phyloP scores from a whole-genome alignment of 1,140 invertebrate species.

The Musca vetustissima region DNA sequence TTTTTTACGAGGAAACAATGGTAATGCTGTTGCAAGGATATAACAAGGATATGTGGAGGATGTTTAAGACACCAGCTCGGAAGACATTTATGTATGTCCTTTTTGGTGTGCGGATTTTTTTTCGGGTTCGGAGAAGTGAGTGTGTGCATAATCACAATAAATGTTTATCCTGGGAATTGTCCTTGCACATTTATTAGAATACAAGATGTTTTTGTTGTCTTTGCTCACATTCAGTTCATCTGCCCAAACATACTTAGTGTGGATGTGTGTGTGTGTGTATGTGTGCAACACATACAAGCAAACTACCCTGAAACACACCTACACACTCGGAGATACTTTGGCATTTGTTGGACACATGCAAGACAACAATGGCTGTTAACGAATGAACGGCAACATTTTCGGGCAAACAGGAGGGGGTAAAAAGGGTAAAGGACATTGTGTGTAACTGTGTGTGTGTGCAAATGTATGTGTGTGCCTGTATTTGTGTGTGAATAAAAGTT shows the following conservation, averaged over 20 bases:
- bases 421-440: too few relatives aligned
- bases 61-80: too few relatives aligned
- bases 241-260: neutral
- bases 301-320: neutral
- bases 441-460: too few relatives aligned
- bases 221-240: neutral
- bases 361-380: neutral
- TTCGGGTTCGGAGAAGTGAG: too few relatives aligned
- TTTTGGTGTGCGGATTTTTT: too few relatives aligned
- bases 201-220: slow-evolving; percentile 11
- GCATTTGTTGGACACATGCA: neutral
- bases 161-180: slow-evolving; percentile 27
- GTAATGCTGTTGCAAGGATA: neutral
- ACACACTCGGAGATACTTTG: neutral
- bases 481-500: too few relatives aligned
- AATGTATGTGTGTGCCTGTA: too few relatives aligned
- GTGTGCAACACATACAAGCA: neutral
- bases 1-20: neutral
- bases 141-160: slow-evolving; percentile 24
- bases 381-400: too few relatives aligned
- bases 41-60: too few relatives aligned
- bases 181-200: slow-evolving; percentile 25
- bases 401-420: too few relatives aligned
- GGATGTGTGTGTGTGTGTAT: neutral
- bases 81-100: too few relatives aligned